Conservation (phyloP, 1,140 invertebrate species). For the Anadara kagoshimensis region DNA sequence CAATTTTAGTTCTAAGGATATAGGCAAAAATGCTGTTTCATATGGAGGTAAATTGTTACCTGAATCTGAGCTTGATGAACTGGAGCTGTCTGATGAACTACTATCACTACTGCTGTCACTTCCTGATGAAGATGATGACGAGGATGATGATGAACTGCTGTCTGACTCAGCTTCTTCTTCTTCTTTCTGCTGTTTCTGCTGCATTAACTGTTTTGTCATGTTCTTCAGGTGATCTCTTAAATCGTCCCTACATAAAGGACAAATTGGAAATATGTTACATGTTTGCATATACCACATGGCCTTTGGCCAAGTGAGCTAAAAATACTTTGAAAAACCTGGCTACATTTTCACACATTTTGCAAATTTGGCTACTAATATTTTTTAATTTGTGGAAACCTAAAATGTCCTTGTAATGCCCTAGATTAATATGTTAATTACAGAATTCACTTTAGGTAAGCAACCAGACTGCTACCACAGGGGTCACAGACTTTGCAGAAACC, state of each 20-base stretch:
- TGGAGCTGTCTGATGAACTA: constrained; percentile 24
- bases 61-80: constrained; percentile 25
- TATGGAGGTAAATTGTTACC: constrained; percentile 4
- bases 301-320: no score
- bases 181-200: constrained; percentile 46
- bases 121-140: constrained; percentile 22
- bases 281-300: background rate
- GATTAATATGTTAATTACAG: background rate
- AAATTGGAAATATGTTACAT: background rate
- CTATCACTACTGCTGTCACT: constrained; percentile 11
- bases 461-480: no score
- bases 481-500: no score
- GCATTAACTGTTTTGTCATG: constrained; percentile 79
- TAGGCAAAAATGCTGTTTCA: no score
- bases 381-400: no score
- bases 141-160: constrained; percentile 14
- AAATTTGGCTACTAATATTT: no score
- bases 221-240: constrained; percentile 92
- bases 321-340: no score
- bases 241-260: constrained; percentile 81
- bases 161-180: constrained; percentile 24
- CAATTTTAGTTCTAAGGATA: no score
- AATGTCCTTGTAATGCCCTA: background rate
- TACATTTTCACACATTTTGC: no score
- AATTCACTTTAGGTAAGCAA: background rate